Percentiles rank a stretch among this genome's conserved stretches.
These are phyloP conservation scores for Nephrotoma appendiculata DNA, from an alignment of 2,888 invertebrate species.

Conservation along the genomic window DNA sequence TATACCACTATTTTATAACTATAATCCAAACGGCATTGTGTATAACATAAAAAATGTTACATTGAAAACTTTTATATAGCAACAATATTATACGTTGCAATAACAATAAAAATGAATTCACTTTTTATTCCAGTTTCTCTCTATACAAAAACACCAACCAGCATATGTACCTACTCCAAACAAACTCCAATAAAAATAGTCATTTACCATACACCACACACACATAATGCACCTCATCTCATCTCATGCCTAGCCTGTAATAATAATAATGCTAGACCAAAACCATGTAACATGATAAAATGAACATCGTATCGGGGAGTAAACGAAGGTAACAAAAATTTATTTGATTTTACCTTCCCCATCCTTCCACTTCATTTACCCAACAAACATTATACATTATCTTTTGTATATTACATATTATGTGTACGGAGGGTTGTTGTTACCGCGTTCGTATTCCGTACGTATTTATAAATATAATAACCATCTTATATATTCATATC, in stretches of 20 bases:
- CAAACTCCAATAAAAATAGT: background rate
- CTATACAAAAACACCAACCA: background rate
- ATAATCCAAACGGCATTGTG: too few species aligned
- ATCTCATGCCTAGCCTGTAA: background rate
- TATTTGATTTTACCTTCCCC: background rate
- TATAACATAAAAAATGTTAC: background rate
- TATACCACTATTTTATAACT: too few species aligned
- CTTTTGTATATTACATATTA: background rate
- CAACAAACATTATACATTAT: background rate
- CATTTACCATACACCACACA: background rate
- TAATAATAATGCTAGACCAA: background rate
- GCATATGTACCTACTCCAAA: background rate
- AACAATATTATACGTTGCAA: background rate
- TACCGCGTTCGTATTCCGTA: background rate
- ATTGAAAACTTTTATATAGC: background rate
- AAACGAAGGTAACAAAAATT: background rate
- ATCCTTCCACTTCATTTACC: background rate
- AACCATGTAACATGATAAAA: background rate
- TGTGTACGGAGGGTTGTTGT: background rate
- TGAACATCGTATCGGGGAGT: background rate
- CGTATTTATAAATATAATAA: background rate
- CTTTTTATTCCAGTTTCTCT: background rate
- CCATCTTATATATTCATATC: background rate
- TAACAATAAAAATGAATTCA: background rate
- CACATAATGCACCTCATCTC: background rate